Percentiles rank a stretch among this genome's conserved stretches.
Evolutionary conservation across 2,888 invertebrate species (phyloP).

Genomic region (Stenotaenia linearis): DNA sequence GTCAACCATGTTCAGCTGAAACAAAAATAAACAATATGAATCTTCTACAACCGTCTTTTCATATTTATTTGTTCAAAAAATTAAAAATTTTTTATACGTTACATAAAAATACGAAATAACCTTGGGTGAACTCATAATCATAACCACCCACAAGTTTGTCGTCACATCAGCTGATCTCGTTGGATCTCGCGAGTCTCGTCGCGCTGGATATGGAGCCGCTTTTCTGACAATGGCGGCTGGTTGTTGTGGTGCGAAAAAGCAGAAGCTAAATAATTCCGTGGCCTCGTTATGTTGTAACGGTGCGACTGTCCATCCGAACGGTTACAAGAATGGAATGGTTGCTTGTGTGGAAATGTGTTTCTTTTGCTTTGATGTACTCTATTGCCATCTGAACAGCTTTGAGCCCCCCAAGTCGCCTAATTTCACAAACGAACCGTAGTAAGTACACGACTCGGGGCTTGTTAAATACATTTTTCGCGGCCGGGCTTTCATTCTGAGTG

Average conservation of each 20-base stretch:
- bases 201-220: slow-evolving; percentile 7
- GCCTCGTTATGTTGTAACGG: slow-evolving; percentile 52
- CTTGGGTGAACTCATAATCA: not conserved
- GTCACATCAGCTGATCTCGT: not conserved
- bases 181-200: not conserved
- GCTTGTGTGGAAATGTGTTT: slow-evolving; percentile 95
- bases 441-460: slow-evolving; percentile 34
- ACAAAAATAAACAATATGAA: not conserved
- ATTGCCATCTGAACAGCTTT: slow-evolving; percentile 85
- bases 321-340: slow-evolving; percentile 50
- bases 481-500: not conserved
- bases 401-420: slow-evolving; percentile 85
- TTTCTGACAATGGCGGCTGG: slow-evolving; percentile 67
- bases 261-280: slow-evolving; percentile 70
- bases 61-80: not conserved
- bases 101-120: not conserved
- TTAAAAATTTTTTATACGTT: too few species aligned
- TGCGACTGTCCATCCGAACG: slow-evolving; percentile 47
- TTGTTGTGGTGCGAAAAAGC: slow-evolving; percentile 88
- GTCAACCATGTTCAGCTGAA: not conserved
- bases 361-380: slow-evolving; percentile 98
- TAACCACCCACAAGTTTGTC: not conserved
- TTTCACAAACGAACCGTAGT: slow-evolving; percentile 54
- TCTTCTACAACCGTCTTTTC: not conserved
- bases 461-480: not conserved